These are phyloP conservation scores for Chesias legatella DNA, from an alignment of 2,888 invertebrate genomes.

Conservation along the genomic window DNA sequence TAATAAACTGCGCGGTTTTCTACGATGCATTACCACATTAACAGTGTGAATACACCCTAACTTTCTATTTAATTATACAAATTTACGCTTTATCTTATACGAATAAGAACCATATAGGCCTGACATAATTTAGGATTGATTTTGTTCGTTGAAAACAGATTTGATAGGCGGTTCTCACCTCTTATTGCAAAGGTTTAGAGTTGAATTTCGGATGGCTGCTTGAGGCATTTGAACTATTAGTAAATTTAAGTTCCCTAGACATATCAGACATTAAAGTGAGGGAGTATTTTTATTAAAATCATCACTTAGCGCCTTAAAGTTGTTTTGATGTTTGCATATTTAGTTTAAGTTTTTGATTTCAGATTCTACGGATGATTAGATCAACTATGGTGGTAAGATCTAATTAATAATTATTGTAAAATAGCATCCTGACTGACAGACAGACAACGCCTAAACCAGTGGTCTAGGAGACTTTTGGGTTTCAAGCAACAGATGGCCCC, in stretches of 20 bases:
- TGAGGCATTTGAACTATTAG: slow-evolving; percentile 17
- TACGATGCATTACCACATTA: slow-evolving; percentile 46
- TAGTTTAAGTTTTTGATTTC: slow-evolving; percentile 20
- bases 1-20: slow-evolving; percentile 68
- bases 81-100: slow-evolving; percentile 1
- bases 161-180: slow-evolving; percentile 12
- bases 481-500: too few relatives aligned
- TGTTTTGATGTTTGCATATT: slow-evolving; percentile 42
- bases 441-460: too few relatives aligned
- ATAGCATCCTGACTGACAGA: too few relatives aligned
- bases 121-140: background rate
- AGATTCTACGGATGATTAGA: background rate
- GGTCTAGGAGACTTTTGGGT: too few relatives aligned
- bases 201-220: slow-evolving; percentile 5
- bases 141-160: background rate
- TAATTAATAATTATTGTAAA: too few relatives aligned
- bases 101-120: background rate
- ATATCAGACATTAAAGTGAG: slow-evolving; percentile 62
- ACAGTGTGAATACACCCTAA: slow-evolving; percentile 33
- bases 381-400: too few relatives aligned
- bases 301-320: slow-evolving; percentile 60
- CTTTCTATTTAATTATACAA: background rate
- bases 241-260: slow-evolving; percentile 39
- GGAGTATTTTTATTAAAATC: slow-evolving; percentile 66
- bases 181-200: background rate